A percentile compares a stretch with the other conserved stretches of the same genome.
phyloP scores from a whole-genome alignment of 2,888 invertebrate genomes.

The Eupithecia exiguata region DNA sequence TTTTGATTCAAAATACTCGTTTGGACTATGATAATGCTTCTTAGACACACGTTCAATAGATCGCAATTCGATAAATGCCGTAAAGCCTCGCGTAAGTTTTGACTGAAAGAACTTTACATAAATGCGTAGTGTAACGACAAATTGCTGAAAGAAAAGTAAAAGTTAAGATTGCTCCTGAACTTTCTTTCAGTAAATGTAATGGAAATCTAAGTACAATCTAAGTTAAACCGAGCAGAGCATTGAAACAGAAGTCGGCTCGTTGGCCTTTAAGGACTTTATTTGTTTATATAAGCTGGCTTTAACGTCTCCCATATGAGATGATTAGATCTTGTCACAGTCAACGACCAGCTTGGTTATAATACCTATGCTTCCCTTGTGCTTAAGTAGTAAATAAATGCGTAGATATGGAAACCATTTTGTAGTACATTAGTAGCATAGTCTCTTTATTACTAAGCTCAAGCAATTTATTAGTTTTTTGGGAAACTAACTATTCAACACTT shows the following conservation, averaged over 20 bases:
- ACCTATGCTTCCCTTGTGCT: background rate
- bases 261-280: background rate
- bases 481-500: too few relatives aligned
- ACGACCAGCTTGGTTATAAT: background rate
- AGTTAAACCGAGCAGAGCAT: constrained; percentile 11
- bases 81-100: too few relatives aligned
- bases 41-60: too few relatives aligned
- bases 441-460: too few relatives aligned
- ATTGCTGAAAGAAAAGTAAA: background rate
- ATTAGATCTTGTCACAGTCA: background rate
- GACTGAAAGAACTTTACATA: background rate
- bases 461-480: too few relatives aligned
- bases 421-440: too few relatives aligned
- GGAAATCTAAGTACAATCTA: constrained; percentile 7
- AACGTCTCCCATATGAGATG: background rate
- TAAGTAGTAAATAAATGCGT: too few relatives aligned
- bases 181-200: constrained; percentile 10
- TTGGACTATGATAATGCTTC: too few relatives aligned
- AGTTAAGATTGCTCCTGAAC: constrained; percentile 4
- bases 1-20: too few relatives aligned
- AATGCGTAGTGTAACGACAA: background rate
- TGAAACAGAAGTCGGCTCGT: background rate
- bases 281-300: background rate
- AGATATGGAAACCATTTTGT: too few relatives aligned
- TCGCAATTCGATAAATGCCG: background rate